Percentiles rank a stretch among this genome's conserved stretches.
phyloP scores from a whole-genome alignment of 2,888 invertebrate genomes.

The Napeogenes sylphis region DNA sequence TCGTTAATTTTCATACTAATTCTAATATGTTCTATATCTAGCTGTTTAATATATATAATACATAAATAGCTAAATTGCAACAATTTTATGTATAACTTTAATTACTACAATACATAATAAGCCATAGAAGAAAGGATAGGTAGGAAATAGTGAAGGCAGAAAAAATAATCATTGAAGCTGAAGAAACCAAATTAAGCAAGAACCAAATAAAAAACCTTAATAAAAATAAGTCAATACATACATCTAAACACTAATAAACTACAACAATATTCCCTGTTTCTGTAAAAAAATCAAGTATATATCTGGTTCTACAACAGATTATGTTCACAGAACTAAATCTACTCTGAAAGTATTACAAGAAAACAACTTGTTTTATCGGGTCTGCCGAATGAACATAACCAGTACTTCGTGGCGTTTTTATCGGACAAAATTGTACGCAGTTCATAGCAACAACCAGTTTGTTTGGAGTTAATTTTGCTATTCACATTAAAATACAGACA shows the following conservation, averaged over 20 bases:
- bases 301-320: slow-evolving; percentile 27
- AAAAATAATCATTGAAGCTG: slow-evolving; percentile 37
- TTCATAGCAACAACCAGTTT: slow-evolving; percentile 74
- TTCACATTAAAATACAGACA: slow-evolving; percentile 51
- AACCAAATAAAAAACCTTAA: too few relatives aligned
- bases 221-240: slow-evolving; percentile 7
- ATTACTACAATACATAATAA: slow-evolving; percentile 8
- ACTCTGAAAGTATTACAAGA: slow-evolving; percentile 28
- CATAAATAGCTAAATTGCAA: not conserved
- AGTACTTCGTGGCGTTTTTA: slow-evolving; percentile 76
- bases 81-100: too few relatives aligned
- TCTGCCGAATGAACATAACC: slow-evolving; percentile 71
- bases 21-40: not conserved
- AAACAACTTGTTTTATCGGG: slow-evolving; percentile 55
- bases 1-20: slow-evolving; percentile 22
- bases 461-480: slow-evolving; percentile 77
- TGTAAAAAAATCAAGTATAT: slow-evolving; percentile 8
- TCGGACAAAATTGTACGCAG: slow-evolving; percentile 73
- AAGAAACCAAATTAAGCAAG: slow-evolving; percentile 27
- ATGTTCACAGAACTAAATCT: slow-evolving; percentile 23
- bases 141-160: slow-evolving; percentile 22
- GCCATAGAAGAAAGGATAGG: slow-evolving; percentile 21
- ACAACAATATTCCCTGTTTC: slow-evolving; percentile 18
- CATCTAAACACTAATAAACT: not conserved
- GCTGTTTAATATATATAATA: slow-evolving; percentile 2